Evolutionary conservation across 2,888 invertebrate species (phyloP).

Genomic region (Harpalus rufipes): DNA sequence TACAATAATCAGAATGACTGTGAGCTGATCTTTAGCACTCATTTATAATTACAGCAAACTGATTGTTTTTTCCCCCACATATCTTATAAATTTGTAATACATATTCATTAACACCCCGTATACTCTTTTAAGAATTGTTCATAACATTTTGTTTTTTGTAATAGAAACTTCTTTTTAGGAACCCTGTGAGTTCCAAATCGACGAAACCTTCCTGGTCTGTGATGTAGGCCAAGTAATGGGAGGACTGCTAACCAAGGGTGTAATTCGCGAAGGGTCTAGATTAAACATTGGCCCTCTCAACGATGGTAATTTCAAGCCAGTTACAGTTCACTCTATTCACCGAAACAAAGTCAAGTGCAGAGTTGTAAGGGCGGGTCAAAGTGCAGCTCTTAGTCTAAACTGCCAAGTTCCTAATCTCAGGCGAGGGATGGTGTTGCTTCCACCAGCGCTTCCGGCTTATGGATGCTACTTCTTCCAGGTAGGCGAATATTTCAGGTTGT

Average conservation of each 20-base stretch:
- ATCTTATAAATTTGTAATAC: too few relatives aligned
- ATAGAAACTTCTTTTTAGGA: conserved; percentile 77
- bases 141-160: too few relatives aligned
- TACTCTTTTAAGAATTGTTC: background rate
- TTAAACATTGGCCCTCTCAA: conserved; percentile 88
- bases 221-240: conserved; percentile 92
- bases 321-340: conserved; percentile 91
- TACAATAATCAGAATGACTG: too few relatives aligned
- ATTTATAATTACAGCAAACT: too few relatives aligned
- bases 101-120: background rate
- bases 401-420: conserved; percentile 82
- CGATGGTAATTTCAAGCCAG: conserved; percentile 88
- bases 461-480: conserved; percentile 84
- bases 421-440: conserved; percentile 92
- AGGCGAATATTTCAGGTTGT: background rate
- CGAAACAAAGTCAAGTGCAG: conserved; percentile 95
- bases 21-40: too few relatives aligned
- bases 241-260: conserved; percentile 90
- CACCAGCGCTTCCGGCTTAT: conserved; percentile 77
- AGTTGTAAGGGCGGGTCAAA: conserved; percentile 92
- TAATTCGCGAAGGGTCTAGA: conserved; percentile 90
- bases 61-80: too few relatives aligned
- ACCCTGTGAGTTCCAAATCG: conserved; percentile 92
- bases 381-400: conserved; percentile 89
- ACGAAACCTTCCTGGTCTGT: conserved; percentile 93